Evolutionary conservation across 2,797 vertebrate genomes (phyloP).

Genomic region (Amblyraja radiata): DNA sequence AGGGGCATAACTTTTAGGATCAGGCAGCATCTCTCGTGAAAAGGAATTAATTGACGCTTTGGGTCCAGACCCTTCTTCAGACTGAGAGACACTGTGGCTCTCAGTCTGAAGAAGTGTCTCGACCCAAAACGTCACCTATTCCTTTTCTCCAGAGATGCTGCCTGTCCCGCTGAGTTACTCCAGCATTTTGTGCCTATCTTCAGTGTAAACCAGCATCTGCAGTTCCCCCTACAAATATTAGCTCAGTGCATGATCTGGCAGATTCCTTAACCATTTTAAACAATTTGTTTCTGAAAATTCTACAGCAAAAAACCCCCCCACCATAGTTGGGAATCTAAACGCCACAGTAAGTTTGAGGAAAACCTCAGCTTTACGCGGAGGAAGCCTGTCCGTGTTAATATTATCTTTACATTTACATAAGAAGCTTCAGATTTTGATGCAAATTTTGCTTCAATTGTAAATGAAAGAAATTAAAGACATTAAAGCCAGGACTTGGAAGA

Average conservation of each 20-base stretch:
- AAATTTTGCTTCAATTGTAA: conserved; percentile 8
- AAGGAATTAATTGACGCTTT: no score
- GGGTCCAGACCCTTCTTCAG: no score
- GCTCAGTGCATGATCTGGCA: background rate
- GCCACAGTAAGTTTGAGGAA: background rate
- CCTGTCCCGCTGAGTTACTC: no score
- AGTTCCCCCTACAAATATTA: no score
- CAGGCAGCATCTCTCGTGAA: no score
- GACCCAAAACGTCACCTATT: no score
- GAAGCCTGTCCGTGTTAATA: background rate
- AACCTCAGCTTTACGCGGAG: background rate
- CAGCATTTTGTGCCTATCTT: no score
- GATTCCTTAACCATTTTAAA: background rate
- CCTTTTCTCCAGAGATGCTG: no score
- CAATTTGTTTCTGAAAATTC: background rate
- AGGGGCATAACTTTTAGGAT: no score
- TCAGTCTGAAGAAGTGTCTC: no score
- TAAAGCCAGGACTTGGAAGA: background rate
- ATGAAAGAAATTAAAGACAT: background rate
- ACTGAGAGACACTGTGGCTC: no score
- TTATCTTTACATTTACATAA: background rate
- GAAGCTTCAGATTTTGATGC: background rate
- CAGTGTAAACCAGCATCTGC: no score
- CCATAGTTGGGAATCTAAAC: background rate
- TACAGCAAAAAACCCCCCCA: background rate